A percentile compares a stretch with the other conserved stretches of the same genome.
Evolutionary conservation across 2,113 vertebrate species (phyloP).

Genomic region (Catharus minimus): DNA sequence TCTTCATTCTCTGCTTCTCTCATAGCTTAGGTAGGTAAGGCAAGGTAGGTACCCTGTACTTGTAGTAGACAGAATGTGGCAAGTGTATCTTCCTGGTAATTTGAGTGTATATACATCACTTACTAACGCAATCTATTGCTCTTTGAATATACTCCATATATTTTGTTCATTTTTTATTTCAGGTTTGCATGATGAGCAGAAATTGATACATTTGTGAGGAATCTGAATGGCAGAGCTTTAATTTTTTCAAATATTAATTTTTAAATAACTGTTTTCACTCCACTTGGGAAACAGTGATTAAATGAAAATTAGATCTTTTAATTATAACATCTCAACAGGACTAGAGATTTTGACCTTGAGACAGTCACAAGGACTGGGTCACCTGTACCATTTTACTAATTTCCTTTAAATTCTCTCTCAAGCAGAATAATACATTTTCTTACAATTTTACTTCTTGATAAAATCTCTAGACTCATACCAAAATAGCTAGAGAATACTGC

Average conservation of each 20-base stretch:
- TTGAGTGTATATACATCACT: neutral
- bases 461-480: slow-evolving; percentile 1
- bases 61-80: neutral
- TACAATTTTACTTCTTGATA: slow-evolving; percentile 33
- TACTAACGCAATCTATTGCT: neutral
- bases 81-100: neutral
- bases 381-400: neutral
- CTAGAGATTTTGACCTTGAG: slow-evolving; percentile 8
- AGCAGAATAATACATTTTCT: neutral
- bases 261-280: neutral
- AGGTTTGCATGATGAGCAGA: neutral
- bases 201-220: neutral
- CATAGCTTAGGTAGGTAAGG: accelerated
- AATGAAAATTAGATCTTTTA: neutral
- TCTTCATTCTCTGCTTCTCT: neutral
- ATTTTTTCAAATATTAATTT: neutral
- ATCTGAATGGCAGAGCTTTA: neutral
- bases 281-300: neutral
- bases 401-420: neutral
- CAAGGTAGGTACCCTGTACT: neutral
- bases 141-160: neutral
- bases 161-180: neutral
- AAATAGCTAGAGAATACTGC: neutral
- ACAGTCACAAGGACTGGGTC: neutral
- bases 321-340: neutral